Evolutionary conservation across 2,888 invertebrate genomes (phyloP).

Genomic region (Stictocephala bisonia): DNA sequence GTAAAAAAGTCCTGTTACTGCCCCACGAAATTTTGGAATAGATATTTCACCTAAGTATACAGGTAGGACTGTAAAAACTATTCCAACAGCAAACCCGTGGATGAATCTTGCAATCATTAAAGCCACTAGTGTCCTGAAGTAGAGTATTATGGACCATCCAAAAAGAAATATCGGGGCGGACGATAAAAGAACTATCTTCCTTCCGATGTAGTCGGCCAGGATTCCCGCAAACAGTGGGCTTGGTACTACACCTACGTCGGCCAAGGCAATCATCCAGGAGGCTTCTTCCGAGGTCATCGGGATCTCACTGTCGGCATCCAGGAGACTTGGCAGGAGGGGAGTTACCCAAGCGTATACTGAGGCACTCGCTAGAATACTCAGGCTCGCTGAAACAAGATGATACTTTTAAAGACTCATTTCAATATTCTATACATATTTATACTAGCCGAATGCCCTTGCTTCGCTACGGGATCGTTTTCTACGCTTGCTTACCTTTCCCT

Average conservation of each 20-base stretch:
- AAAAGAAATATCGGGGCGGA: constrained; percentile 4
- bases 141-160: neutral
- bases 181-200: neutral
- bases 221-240: neutral
- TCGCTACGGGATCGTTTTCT: too few species aligned
- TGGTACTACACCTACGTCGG: neutral
- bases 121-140: neutral
- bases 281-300: constrained; percentile 5
- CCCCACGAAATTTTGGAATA: constrained; percentile 51
- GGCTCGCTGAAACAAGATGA: constrained; percentile 22
- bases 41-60: constrained; percentile 54
- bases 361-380: neutral
- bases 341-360: constrained; percentile 51
- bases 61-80: constrained; percentile 51
- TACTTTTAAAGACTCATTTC: too few species aligned
- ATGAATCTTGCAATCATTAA: constrained; percentile 50
- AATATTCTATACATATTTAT: too few species aligned
- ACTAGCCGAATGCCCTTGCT: too few species aligned
- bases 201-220: neutral
- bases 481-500: too few species aligned
- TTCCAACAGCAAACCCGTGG: constrained; percentile 49
- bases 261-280: constrained; percentile 14
- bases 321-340: constrained; percentile 50
- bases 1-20: constrained; percentile 51
- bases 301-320: constrained; percentile 41